Evolutionary conservation across 2,888 invertebrate genomes (phyloP).

Genomic region (Hypomecis atomaria): DNA sequence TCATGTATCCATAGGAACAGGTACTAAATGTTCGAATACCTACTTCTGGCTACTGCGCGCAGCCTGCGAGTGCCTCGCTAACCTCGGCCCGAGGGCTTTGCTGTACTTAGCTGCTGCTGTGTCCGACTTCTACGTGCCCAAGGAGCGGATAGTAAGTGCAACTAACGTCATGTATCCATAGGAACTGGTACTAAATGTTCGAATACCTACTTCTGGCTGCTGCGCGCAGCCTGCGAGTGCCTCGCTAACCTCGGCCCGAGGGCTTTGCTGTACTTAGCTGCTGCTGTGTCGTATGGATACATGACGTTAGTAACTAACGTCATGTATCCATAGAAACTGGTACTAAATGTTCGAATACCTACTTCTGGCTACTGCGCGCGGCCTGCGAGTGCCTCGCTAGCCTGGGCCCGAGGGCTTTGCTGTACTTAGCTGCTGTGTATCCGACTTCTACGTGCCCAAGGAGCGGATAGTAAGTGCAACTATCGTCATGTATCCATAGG

Average conservation of each 20-base stretch:
- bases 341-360: slow-evolving; percentile 60
- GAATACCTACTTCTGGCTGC: slow-evolving; percentile 91
- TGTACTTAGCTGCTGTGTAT: slow-evolving; percentile 99
- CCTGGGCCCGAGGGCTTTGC: slow-evolving; percentile 88
- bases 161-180: slow-evolving; percentile 11
- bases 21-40: neutral
- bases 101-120: slow-evolving; percentile 99
- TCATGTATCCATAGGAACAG: slow-evolving; percentile 2
- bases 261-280: slow-evolving; percentile 96
- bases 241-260: slow-evolving; percentile 87
- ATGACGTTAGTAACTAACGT: slow-evolving; percentile 8
- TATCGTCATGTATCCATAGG: slow-evolving; percentile 9
- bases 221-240: slow-evolving; percentile 92
- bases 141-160: slow-evolving; percentile 92
- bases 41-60: slow-evolving; percentile 96
- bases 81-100: slow-evolving; percentile 88
- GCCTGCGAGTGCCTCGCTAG: slow-evolving; percentile 90
- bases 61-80: slow-evolving; percentile 90
- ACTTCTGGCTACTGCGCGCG: slow-evolving; percentile 94
- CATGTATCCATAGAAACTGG: slow-evolving; percentile 3
- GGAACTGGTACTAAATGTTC: neutral
- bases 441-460: slow-evolving; percentile 98
- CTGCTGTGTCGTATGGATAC: slow-evolving; percentile 98
- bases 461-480: slow-evolving; percentile 91
- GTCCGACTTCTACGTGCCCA: slow-evolving; percentile 99